Evolutionary conservation across 1,140 invertebrate genomes (phyloP).

Genomic region (Pteromalus puparum): DNA sequence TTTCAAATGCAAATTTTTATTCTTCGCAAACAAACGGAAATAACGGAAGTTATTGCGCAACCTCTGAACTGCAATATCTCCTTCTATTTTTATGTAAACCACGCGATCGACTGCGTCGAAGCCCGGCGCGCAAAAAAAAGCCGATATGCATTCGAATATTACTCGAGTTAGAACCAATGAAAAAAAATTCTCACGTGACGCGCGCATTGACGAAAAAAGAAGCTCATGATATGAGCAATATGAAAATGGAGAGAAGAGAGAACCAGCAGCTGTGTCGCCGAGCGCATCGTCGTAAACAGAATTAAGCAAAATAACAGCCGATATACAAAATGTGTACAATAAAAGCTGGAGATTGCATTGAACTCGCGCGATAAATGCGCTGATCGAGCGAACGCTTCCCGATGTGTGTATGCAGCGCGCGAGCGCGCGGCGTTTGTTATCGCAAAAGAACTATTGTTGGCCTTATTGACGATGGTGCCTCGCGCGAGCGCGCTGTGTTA

Average conservation of each 20-base stretch:
- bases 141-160: neutral
- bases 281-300: conserved; percentile 59
- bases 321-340: conserved; percentile 65
- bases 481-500: conserved; percentile 13
- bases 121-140: neutral
- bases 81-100: neutral
- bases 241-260: neutral
- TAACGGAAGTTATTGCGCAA: neutral
- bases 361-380: conserved; percentile 63
- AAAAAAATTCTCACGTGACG: neutral
- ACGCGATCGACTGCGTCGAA: too few relatives aligned
- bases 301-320: conserved; percentile 65
- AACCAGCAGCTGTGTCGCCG: neutral
- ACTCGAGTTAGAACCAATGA: neutral
- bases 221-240: neutral
- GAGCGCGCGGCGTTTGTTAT: conserved; percentile 60
- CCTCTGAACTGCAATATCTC: neutral
- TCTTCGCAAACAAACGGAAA: neutral
- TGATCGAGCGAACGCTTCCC: conserved; percentile 46
- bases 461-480: conserved; percentile 66
- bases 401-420: neutral
- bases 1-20: conserved; percentile 1
- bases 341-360: conserved; percentile 67
- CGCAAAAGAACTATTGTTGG: conserved; percentile 71
- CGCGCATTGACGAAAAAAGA: neutral